phyloP scores from a whole-genome alignment of 2,888 invertebrate species.

The Agapostemon virescens region DNA sequence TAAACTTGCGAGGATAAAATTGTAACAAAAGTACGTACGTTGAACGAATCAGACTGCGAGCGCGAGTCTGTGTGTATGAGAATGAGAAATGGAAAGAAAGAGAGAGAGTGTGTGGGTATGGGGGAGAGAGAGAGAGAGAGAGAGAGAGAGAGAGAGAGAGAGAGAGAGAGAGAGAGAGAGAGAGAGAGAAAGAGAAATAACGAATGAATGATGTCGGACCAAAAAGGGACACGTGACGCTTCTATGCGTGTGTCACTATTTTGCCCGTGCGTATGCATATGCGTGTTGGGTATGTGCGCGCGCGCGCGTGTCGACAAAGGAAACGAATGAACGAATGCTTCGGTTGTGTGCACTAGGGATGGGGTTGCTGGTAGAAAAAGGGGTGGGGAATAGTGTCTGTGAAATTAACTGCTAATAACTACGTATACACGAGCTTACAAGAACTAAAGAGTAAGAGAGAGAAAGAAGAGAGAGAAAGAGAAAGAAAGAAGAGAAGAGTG shows the following conservation, averaged over 20 bases:
- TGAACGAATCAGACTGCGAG: too few species aligned
- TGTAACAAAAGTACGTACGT: slow-evolving; percentile 19
- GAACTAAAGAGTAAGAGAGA: slow-evolving; percentile 3
- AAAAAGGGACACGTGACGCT: background rate
- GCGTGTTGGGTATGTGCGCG: background rate
- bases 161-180: too few species aligned
- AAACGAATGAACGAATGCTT: slow-evolving; percentile 29
- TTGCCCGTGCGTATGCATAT: background rate
- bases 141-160: too few species aligned
- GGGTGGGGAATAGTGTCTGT: slow-evolving; percentile 71
- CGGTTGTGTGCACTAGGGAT: slow-evolving; percentile 59
- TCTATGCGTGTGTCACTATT: slow-evolving; percentile 2
- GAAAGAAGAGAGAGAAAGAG: background rate
- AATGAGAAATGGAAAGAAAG: too few species aligned
- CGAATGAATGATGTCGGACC: background rate
- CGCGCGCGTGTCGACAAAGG: slow-evolving; percentile 19
- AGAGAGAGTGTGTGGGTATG: too few species aligned
- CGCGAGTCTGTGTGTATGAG: too few species aligned
- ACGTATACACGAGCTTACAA: slow-evolving; percentile 37
- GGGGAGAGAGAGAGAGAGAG: too few species aligned
- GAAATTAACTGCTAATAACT: slow-evolving; percentile 50
- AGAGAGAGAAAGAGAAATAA: background rate
- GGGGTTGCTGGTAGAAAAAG: slow-evolving; percentile 66
- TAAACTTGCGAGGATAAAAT: slow-evolving; percentile 36
- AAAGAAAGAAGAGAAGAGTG: slow-evolving; percentile 23